Base-by-base conservation (phyloP, 2,888 invertebrate species). In the Rotaria macrura region DNA sequence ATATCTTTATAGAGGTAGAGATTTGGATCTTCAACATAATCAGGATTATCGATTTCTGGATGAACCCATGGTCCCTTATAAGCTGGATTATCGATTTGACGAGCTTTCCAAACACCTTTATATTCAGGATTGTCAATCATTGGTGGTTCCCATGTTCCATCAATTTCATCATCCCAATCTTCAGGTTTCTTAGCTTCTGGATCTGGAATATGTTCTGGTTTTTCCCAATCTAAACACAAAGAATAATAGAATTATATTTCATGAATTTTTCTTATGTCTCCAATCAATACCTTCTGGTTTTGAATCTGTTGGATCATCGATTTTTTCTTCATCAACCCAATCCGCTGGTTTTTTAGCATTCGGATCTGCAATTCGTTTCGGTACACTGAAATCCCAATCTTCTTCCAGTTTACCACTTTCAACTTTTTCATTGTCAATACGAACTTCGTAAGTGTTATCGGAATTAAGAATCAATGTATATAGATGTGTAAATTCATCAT, bases 131-230 rank as follows among this genome's bases (percentile, higher is more conserved):
- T 99, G 92, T 98, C 97, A 89, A 99, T 96, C 95, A 95, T 95
- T 87, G 98, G 97, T 85, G 99, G 96, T 92, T 99, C 98, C 98
- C 98, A 99, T 93, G 99, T 98, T 49, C 98, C 96, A 91, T 97
- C 85, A 96, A 97, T 96, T 92, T 99, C 98, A 92, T 99, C 98
- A 90, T 99, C 98, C 99, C 99, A 99, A 91, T 99, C 97, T 88
- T 97, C 97, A 5, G 98, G 98, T 92, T 97, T 97, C 89, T 93
- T 93, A 87, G 97, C 97, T 90, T 97, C 96, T 5, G 97, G 96
- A 92, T 98, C 97, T 43, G 97, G 94, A 90, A 99, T 97, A 92
- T 97, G 96, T 91, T 99, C 96, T 84, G 98, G 95, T 92, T 97
- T 95, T 88, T 99, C 99, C 97, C 97, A 99, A 91, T 98, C 91